These are phyloP conservation scores for Geopemphigus sp. DNA, from an alignment of 1,140 invertebrate genomes.

Conservation along the genomic window DNA sequence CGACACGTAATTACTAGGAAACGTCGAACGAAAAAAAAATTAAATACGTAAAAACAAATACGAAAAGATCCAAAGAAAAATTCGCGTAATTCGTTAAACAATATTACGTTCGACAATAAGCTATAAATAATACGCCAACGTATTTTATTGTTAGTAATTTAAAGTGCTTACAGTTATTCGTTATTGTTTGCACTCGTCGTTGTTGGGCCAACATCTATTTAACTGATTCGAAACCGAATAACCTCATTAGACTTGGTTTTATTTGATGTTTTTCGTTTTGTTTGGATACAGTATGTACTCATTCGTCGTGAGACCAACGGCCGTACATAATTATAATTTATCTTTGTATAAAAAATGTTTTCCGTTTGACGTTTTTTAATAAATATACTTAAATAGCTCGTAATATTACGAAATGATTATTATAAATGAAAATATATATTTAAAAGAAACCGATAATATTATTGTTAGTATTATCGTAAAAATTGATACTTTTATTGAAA, in stretches of 20 bases:
- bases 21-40: neutral
- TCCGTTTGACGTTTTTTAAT: too few species aligned
- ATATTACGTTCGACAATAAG: neutral
- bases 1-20: neutral
- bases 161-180: neutral
- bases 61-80: neutral
- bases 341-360: neutral
- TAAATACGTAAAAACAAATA: neutral
- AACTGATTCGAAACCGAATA: neutral
- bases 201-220: neutral
- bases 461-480: too few species aligned
- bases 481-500: too few species aligned
- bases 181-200: constrained; percentile 1
- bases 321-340: neutral
- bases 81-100: neutral
- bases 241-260: neutral
- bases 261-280: neutral
- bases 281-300: neutral
- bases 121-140: too few species aligned
- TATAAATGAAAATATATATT: too few species aligned
- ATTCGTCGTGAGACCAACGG: neutral
- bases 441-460: too few species aligned
- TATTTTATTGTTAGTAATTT: neutral
- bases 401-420: too few species aligned
- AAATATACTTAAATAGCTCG: too few species aligned